phyloP scores from a whole-genome alignment of 2,113 vertebrate genomes.

The Tupaia tana region DNA sequence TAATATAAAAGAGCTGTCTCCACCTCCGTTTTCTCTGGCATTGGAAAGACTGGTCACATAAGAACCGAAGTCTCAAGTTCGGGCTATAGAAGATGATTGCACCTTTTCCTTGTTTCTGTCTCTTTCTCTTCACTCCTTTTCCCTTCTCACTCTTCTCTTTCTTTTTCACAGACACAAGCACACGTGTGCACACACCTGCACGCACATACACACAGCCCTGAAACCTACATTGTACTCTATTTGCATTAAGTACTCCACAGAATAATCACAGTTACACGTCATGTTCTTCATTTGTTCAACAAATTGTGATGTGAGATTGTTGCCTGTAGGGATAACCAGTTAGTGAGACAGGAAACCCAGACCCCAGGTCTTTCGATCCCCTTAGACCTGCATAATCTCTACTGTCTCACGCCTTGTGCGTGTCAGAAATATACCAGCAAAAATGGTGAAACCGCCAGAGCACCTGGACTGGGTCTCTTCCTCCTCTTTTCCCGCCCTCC shows the following conservation, averaged over 20 bases:
- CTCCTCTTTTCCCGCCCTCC: background rate
- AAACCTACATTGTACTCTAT: background rate
- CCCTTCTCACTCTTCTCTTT: background rate
- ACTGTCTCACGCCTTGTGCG: background rate
- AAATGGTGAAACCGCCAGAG: background rate
- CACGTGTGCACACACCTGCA: rapidly evolving
- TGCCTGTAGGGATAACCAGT: background rate
- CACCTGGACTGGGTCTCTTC: background rate
- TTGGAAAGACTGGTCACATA: background rate
- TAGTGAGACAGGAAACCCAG: background rate
- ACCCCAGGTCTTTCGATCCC: background rate
- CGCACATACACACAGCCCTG: background rate
- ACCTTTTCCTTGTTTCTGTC: background rate
- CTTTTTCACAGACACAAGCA: background rate
- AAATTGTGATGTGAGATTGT: background rate
- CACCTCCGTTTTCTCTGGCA: background rate
- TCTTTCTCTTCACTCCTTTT: background rate
- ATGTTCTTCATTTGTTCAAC: background rate
- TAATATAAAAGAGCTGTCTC: background rate
- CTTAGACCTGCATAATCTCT: background rate
- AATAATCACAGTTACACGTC: background rate
- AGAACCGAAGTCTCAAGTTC: background rate
- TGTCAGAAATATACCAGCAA: background rate
- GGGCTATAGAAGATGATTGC: background rate
- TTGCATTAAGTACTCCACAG: background rate